Percentiles rank a stretch among this genome's conserved stretches.
phyloP scores from a whole-genome alignment of 2,113 vertebrate genomes.

The Laticauda laticaudata region DNA sequence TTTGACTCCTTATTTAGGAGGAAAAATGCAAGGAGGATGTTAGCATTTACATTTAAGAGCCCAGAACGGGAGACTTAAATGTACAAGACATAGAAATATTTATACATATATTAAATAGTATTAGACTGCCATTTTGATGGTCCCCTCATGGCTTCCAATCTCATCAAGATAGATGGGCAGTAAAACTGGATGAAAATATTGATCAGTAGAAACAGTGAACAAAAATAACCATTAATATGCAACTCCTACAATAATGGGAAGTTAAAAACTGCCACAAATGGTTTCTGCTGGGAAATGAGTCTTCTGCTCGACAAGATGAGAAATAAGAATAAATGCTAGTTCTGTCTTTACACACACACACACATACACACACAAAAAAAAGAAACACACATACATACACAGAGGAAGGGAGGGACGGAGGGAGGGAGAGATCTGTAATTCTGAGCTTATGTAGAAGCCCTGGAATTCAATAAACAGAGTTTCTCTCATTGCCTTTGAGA shows the following conservation, averaged over 20 bases:
- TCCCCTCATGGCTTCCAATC: neutral
- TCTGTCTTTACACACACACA: neutral
- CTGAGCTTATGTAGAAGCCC: conserved; percentile 31
- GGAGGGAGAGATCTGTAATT: conserved; percentile 25
- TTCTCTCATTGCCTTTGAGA: conserved; percentile 33
- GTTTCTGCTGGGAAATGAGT: too few relatives aligned
- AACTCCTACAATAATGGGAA: neutral
- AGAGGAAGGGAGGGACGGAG: neutral
- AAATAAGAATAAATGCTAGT: neutral
- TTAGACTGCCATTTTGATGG: neutral
- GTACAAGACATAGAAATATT: conserved; percentile 19
- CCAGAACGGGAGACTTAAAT: conserved; percentile 41
- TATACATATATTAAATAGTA: neutral
- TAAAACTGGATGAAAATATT: neutral
- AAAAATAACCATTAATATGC: neutral
- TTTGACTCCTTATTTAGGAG: neutral
- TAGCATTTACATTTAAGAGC: conserved; percentile 55
- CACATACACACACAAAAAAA: too few relatives aligned
- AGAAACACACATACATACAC: neutral
- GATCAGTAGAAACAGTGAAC: neutral
- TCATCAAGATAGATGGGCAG: neutral
- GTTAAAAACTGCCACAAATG: neutral
- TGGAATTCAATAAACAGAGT: conserved; percentile 29
- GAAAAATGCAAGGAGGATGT: conserved; percentile 7
- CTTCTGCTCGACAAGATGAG: too few relatives aligned